A percentile compares a stretch with the other conserved stretches of the same genome.
These are phyloP conservation scores for Brachylomia viminalis DNA, from an alignment of 2,888 invertebrate species.

Conservation along the genomic window DNA sequence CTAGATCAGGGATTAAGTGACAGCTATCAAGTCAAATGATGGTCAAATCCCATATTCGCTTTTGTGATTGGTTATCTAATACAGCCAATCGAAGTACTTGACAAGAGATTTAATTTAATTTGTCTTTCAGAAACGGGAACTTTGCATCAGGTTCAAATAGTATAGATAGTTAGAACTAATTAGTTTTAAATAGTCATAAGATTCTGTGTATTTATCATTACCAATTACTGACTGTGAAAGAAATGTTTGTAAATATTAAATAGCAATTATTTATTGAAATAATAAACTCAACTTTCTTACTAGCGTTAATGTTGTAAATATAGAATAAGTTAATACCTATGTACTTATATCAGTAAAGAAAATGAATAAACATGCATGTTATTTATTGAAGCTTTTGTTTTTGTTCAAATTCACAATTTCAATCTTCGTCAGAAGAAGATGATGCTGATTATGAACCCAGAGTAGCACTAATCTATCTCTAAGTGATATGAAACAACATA, in stretches of 20 bases:
- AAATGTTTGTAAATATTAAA: constrained; percentile 38
- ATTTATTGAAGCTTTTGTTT: constrained; percentile 39
- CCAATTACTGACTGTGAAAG: constrained; percentile 31
- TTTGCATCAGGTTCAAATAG: neutral
- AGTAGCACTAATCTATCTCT: neutral
- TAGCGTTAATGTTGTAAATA: constrained; percentile 36
- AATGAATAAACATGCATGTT: constrained; percentile 32
- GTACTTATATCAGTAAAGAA: constrained; percentile 19
- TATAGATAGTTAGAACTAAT: neutral
- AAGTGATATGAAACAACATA: neutral
- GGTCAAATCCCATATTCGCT: neutral
- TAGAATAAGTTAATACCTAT: constrained; percentile 18
- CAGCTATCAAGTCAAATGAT: neutral
- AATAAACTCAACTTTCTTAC: constrained; percentile 11
- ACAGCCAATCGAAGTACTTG: neutral
- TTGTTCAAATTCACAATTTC: neutral
- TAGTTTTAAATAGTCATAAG: constrained; percentile 15
- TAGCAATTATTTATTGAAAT: constrained; percentile 8
- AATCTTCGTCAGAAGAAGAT: neutral
- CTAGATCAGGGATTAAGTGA: neutral
- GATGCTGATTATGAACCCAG: neutral
- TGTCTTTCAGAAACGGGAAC: neutral
- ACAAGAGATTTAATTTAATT: neutral
- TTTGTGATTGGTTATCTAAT: neutral
- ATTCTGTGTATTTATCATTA: constrained; percentile 3